Conservation (phyloP, 2,113 vertebrate species). For the Sciurus niger region DNA sequence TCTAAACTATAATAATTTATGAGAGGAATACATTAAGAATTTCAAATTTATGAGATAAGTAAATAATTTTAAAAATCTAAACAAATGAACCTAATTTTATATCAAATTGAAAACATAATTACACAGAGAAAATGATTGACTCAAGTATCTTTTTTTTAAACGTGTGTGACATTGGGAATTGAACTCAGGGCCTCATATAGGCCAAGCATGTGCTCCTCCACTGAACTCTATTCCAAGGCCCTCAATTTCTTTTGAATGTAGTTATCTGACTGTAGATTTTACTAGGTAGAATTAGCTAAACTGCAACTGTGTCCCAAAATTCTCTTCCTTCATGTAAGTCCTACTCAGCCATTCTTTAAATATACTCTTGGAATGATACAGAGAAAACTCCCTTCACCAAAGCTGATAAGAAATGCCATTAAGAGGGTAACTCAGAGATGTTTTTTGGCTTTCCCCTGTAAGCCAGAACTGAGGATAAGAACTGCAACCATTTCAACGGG, state of each 20-base stretch:
- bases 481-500: neutral
- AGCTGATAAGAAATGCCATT: neutral
- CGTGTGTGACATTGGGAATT: too few species aligned
- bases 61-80: conserved; percentile 42
- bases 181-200: neutral
- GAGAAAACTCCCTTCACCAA: conserved; percentile 5
- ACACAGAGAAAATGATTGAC: conserved; percentile 19
- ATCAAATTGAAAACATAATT: conserved; percentile 17
- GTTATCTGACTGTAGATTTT: conserved; percentile 26
- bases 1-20: too few species aligned
- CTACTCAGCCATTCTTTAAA: conserved; percentile 5
- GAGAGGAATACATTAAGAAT: neutral
- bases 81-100: conserved; percentile 26
- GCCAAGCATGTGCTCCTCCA: neutral
- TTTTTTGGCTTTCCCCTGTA: neutral
- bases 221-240: too few species aligned
- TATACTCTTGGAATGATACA: neutral
- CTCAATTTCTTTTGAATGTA: neutral
- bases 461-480: neutral
- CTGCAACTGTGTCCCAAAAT: neutral
- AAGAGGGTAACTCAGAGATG: neutral
- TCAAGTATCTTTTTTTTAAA: neutral
- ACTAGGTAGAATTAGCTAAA: neutral
- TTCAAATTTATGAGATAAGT: conserved; percentile 13
- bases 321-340: neutral